Conservation (phyloP, 2,113 vertebrate species). For the Helogale parvula region DNA sequence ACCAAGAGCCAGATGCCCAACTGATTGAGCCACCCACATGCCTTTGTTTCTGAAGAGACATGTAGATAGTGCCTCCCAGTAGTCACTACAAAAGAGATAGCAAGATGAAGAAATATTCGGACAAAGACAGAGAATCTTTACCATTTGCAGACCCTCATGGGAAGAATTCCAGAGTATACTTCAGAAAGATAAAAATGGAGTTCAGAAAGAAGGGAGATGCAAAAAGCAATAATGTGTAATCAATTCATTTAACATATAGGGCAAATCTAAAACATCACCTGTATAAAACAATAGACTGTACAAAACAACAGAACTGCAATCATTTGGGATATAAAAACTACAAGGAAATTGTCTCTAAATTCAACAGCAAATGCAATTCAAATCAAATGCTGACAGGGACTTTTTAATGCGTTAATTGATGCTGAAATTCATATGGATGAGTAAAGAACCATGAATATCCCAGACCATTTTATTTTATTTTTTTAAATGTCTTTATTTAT, state of each 20-base stretch:
- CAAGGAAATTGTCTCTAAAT: neutral
- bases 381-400: neutral
- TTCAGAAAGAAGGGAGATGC: neutral
- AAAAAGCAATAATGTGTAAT: neutral
- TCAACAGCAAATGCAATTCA: neutral
- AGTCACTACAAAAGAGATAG: neutral
- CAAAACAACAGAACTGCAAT: neutral
- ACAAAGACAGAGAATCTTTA: neutral
- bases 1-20: too few relatives aligned
- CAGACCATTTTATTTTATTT: slow-evolving; percentile 36
- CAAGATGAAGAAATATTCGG: neutral
- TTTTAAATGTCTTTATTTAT: too few relatives aligned
- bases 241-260: neutral
- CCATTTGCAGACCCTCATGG: neutral
- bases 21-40: too few relatives aligned
- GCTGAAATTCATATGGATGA: neutral
- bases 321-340: neutral
- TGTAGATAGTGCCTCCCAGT: neutral
- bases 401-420: neutral
- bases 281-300: neutral
- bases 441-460: neutral
- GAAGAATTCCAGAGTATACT: neutral
- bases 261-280: neutral
- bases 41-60: neutral
- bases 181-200: neutral